Evolutionary conservation across 1,140 invertebrate genomes (phyloP), one percentile per base, ranked within the genome.

Genomic region (Wiebesia pumilae): DNA sequence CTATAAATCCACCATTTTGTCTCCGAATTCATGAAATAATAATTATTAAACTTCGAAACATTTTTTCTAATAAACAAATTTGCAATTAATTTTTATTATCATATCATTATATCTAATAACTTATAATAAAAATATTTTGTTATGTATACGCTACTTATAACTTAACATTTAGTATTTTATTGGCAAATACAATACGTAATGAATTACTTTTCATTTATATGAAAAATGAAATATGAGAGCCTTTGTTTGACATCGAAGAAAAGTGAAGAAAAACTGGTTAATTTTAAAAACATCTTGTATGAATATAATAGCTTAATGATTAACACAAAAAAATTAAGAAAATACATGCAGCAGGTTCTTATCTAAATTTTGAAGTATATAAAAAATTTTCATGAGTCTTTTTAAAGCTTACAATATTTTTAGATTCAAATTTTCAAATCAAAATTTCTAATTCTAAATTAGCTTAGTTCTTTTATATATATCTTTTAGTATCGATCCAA

Each of bases 371-470:
- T 40, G 1, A 71, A 38, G 33, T 19, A 35, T 71, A 21, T 30
- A 71, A 71, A 71, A 21, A 35, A 71, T 71, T 71, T 71, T 71
- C 33, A 71, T 21, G 16, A 43, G 71, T n/a, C 40, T 75, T 24
- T 40, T 1, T n/a, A 75, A 43, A 43, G 24, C 38, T 75, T 75
- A 43, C 69, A 21, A 71, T 1, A 71, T 38, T 38, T 16, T n/a
- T n/a, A n/a, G n/a, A n/a, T n/a, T n/a, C n/a, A n/a, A 43, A 43
- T 24, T 43, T 40, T 6, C 3, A 12, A 38, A 43, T 75, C n/a
- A 43, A 75, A 75, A n/a, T 75, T 75, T 43, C 38, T 73, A 73
- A 75, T 43, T 75, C 27, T 43, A 43, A n/a, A 75, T 75, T 43
- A 75, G 71, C 7, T 38, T 71, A 6, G 21, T 16, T n/a, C n/a